phyloP scores from a whole-genome alignment of 30 jellyfish, hydroid and myxozoan genomes.

The Rhopilema esculentum region DNA sequence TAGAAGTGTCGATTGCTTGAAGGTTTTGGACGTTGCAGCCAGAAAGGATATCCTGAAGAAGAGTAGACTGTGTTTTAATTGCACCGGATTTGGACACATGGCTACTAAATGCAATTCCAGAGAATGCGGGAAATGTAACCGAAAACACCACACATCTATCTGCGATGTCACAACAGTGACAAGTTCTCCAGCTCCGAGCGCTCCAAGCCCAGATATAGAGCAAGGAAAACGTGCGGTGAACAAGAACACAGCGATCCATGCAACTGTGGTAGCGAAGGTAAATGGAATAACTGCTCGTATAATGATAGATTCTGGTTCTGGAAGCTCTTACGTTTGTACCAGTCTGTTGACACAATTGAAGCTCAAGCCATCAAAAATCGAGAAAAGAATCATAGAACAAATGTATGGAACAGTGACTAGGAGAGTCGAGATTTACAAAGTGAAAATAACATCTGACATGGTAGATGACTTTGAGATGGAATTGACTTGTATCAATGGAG shows the following conservation, averaged over 20 bases:
- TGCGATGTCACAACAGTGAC: slow-evolving; percentile 54
- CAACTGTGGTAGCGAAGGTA: slow-evolving; percentile 41
- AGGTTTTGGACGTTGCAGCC: slow-evolving; percentile 57
- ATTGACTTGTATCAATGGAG: slow-evolving; percentile 50
- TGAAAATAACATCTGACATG: slow-evolving; percentile 29
- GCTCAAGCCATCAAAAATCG: slow-evolving; percentile 47
- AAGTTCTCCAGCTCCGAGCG: slow-evolving; percentile 19
- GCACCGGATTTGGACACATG: slow-evolving; percentile 41
- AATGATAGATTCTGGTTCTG: slow-evolving; percentile 51
- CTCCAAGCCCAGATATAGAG: slow-evolving; percentile 5
- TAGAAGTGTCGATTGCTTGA: slow-evolving; percentile 51
- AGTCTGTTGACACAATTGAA: slow-evolving; percentile 34
- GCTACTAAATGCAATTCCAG: slow-evolving; percentile 54
- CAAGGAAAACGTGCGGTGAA: slow-evolving; percentile 23
- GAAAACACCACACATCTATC: slow-evolving; percentile 67
- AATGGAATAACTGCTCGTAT: slow-evolving; percentile 52
- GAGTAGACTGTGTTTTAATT: slow-evolving; percentile 64
- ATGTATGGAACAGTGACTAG: slow-evolving; percentile 63
- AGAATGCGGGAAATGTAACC: slow-evolving; percentile 48
- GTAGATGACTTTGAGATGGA: slow-evolving; percentile 27
- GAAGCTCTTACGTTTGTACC: slow-evolving; percentile 65
- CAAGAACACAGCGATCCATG: slow-evolving; percentile 34
- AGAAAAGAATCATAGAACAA: slow-evolving; percentile 53
- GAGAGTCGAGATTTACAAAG: slow-evolving; percentile 42
- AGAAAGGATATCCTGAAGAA: slow-evolving; percentile 57